Evolutionary conservation across 2,888 invertebrate species (phyloP), one percentile per base, ranked within the genome.

Genomic region (Arctia plantaginis): DNA sequence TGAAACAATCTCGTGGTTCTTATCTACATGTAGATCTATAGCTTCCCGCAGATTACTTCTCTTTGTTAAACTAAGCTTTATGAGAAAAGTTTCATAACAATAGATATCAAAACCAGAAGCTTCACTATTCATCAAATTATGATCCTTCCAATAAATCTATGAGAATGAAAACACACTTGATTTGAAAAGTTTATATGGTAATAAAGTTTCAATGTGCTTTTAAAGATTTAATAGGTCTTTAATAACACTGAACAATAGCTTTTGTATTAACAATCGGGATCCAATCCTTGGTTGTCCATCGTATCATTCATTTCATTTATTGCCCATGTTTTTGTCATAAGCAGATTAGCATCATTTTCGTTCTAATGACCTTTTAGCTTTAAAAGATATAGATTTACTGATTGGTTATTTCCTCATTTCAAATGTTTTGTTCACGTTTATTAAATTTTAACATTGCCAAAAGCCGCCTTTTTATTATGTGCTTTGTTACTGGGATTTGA

Each of bases 11-110:
- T 20, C 3, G 30, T 62, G 55, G 70, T 70, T 70, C 62, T 59
- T 41, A 41, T 59, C 55, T 18, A 39, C 59, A 18, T 41, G n/a
- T 69, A 39, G n/a, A 68, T 44, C 30, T 44, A 73, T 33, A 65
- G 71, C 47, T 65, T 65, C 12, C n/a, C 47, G 47, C 18, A 44
- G 71, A 71, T 71, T 65, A 47, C 39, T 66, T 55, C 51, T 66
- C 71, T 51, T 66, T 71, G 66, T 71, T 71, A 66, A 71, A 23
- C 65, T 44, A 71, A 55, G 71, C 71, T 71, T 71, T 71, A 71
- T 71, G 66, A 71, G 71, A 66, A 71, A 71, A 71, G 71, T 71
- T 71, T 66, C 66, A 66, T 71, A 71, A 66, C 65, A 51, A 35
- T 65, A 47, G 15, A 66, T 66, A 65, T 66, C 59, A n/a, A 41